Conservation (phyloP, 2,888 invertebrate species). For the Thymelicus acteon region DNA sequence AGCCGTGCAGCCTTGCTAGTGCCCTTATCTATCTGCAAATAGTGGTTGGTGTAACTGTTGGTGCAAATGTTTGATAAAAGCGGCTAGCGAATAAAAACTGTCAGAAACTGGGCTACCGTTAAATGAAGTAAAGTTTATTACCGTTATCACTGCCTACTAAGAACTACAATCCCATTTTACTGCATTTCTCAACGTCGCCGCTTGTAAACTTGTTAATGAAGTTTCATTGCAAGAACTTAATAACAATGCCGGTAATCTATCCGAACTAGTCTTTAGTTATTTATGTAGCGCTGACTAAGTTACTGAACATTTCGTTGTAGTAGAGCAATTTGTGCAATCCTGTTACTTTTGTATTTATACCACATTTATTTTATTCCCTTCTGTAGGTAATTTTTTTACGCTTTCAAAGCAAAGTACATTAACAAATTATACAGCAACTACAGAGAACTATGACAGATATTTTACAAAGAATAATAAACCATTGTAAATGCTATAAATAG, state of each 20-base stretch:
- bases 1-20: slow-evolving; percentile 64
- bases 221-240: slow-evolving; percentile 39
- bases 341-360: slow-evolving; percentile 15
- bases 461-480: no score
- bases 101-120: slow-evolving; percentile 41
- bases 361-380: neutral
- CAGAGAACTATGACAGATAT: no score
- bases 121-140: slow-evolving; percentile 45
- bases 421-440: no score
- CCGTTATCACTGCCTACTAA: slow-evolving; percentile 44
- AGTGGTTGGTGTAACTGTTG: slow-evolving; percentile 52
- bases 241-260: slow-evolving; percentile 39
- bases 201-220: slow-evolving; percentile 39
- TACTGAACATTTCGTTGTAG: slow-evolving; percentile 29
- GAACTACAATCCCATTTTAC: slow-evolving; percentile 40
- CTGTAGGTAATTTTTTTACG: no score
- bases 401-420: neutral
- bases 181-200: slow-evolving; percentile 45
- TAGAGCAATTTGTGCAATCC: slow-evolving; percentile 22
- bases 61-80: slow-evolving; percentile 36
- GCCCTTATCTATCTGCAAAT: slow-evolving; percentile 62
- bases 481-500: no score
- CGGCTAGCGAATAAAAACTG: slow-evolving; percentile 34
- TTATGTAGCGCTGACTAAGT: slow-evolving; percentile 31
- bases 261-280: slow-evolving; percentile 36